These are phyloP conservation scores for Scaptomyza graminum DNA, from an alignment of 1,140 invertebrate genomes.

Conservation along the genomic window DNA sequence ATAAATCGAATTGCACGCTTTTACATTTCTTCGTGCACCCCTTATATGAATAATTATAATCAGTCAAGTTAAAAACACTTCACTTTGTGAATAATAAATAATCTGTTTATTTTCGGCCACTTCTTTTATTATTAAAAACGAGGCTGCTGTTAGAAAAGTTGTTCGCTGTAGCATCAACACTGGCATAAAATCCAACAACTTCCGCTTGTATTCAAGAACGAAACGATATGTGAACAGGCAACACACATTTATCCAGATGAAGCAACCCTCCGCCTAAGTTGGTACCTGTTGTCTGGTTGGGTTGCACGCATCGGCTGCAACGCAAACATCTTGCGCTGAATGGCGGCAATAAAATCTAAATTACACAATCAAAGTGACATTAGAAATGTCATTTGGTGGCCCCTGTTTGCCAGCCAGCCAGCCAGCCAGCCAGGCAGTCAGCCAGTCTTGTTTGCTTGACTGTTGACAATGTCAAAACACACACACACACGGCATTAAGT, in stretches of 20 bases:
- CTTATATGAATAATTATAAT: neutral
- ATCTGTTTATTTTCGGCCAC: constrained; percentile 4
- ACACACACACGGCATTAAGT: constrained; percentile 9
- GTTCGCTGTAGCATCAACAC: constrained; percentile 24
- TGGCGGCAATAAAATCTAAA: constrained; percentile 51
- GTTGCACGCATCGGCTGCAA: constrained; percentile 41
- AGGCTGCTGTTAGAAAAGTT: constrained; percentile 3
- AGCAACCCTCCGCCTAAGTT: neutral
- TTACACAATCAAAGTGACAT: constrained; percentile 70
- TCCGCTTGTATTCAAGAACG: constrained; percentile 28
- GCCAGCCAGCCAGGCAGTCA: neutral
- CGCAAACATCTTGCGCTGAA: constrained; percentile 29
- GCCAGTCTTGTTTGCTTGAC: constrained; percentile 51
- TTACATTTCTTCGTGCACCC: neutral
- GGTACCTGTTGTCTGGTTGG: constrained; percentile 31
- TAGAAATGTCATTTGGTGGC: constrained; percentile 52
- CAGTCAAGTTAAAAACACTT: neutral
- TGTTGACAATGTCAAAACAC: constrained; percentile 72
- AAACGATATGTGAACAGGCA: constrained; percentile 40
- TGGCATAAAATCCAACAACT: constrained; percentile 53
- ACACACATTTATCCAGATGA: constrained; percentile 1
- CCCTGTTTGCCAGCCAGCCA: neutral
- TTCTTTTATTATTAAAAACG: neutral
- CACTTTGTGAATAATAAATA: constrained; percentile 10
- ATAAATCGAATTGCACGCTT: too few species aligned